phyloP scores from a whole-genome alignment of 2,888 invertebrate genomes.

The Hyles lineata region DNA sequence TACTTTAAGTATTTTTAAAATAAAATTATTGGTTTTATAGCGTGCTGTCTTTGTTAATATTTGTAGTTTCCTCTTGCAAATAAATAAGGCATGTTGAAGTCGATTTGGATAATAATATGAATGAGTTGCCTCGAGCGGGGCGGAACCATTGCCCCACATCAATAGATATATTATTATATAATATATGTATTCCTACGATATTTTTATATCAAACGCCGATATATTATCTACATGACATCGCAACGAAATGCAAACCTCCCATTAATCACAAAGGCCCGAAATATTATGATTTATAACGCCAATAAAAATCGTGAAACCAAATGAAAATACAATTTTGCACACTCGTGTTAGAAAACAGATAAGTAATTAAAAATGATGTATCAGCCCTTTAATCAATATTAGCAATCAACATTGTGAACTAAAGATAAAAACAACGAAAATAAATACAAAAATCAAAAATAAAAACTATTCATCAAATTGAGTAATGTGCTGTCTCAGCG shows the following conservation, averaged over 20 bases:
- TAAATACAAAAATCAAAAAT: neutral
- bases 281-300: slow-evolving; percentile 7
- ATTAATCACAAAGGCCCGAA: neutral
- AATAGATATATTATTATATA: no score
- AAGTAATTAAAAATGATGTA: slow-evolving; percentile 15
- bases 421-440: neutral
- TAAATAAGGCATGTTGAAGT: no score
- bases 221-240: neutral
- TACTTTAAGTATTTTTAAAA: no score
- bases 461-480: neutral
- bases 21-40: no score
- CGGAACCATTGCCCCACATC: no score
- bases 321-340: neutral
- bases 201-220: neutral
- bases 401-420: neutral
- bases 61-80: no score
- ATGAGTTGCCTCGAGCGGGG: no score
- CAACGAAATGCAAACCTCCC: neutral
- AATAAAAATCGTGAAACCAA: slow-evolving; percentile 9
- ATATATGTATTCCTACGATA: neutral
- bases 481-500: neutral
- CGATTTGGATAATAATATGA: no score
- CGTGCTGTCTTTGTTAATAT: no score
- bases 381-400: neutral
- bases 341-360: neutral